phyloP scores from a whole-genome alignment of 2,888 invertebrate species.

The Lycophotia porphyrea region DNA sequence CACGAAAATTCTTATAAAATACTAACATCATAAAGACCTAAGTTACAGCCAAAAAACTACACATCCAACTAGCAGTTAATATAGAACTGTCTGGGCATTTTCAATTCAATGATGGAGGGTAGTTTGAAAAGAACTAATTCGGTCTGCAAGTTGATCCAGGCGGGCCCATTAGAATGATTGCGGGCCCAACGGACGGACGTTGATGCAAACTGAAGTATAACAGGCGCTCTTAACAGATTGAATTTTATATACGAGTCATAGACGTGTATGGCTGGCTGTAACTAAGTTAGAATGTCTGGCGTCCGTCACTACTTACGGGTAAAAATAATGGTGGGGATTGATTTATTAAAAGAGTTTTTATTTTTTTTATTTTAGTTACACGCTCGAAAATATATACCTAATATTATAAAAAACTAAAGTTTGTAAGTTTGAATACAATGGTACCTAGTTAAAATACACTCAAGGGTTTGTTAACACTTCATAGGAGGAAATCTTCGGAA shows the following conservation, averaged over 20 bases:
- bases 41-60: conserved; percentile 49
- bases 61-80: conserved; percentile 67
- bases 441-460: too few relatives aligned
- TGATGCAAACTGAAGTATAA: conserved; percentile 80
- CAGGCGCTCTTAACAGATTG: conserved; percentile 87
- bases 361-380: not conserved
- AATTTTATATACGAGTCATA: conserved; percentile 78
- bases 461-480: too few relatives aligned
- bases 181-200: conserved; percentile 74
- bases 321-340: not conserved
- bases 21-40: not conserved
- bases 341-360: not conserved
- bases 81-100: conserved; percentile 80
- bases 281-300: conserved; percentile 42
- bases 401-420: too few relatives aligned
- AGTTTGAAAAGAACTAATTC: conserved; percentile 88
- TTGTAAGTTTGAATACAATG: too few relatives aligned
- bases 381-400: not conserved
- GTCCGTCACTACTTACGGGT: conserved; percentile 20
- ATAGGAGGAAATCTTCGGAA: not conserved
- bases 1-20: not conserved
- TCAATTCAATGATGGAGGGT: conserved; percentile 85
- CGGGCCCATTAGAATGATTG: conserved; percentile 87
- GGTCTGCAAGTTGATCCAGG: conserved; percentile 80
- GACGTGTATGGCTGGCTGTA: conserved; percentile 59